Conservation (phyloP, 2,113 vertebrate species). For the Epinephelus cyanopodus region DNA sequence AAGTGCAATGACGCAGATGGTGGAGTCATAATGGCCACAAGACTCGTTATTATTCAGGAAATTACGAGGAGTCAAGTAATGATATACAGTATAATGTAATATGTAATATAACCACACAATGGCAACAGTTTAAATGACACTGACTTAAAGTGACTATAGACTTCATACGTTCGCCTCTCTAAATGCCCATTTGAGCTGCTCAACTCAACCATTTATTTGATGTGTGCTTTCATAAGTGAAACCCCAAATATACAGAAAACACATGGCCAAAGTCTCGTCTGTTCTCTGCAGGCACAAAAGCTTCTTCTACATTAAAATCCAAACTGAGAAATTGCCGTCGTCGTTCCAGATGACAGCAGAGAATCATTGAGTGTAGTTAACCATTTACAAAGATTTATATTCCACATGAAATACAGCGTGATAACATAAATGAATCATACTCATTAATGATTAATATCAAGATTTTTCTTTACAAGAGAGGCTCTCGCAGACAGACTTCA, state of each 20-base stretch:
- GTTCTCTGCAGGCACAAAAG: not conserved
- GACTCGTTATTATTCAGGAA: not conserved
- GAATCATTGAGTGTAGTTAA: not conserved
- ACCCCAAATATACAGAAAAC: not conserved
- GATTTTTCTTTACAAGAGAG: not conserved
- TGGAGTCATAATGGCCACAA: not conserved
- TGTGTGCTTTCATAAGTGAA: not conserved
- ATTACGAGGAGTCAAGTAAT: not conserved
- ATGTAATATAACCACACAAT: slow-evolving; percentile 1
- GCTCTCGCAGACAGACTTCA: not conserved
- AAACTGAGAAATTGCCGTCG: not conserved
- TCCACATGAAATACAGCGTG: not conserved
- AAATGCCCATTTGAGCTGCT: not conserved
- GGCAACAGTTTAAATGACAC: not conserved
- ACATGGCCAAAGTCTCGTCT: not conserved
- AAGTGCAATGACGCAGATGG: slow-evolving; percentile 22
- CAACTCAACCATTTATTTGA: not conserved
- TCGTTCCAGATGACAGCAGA: not conserved
- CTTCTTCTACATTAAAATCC: not conserved
- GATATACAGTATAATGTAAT: not conserved
- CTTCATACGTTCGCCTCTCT: not conserved
- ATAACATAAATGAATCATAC: not conserved
- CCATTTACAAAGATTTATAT: not conserved
- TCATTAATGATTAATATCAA: slow-evolving; percentile 3
- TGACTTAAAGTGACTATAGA: not conserved